Conservation (phyloP, 2,888 invertebrate genomes). For the Campaea margaritaria region DNA sequence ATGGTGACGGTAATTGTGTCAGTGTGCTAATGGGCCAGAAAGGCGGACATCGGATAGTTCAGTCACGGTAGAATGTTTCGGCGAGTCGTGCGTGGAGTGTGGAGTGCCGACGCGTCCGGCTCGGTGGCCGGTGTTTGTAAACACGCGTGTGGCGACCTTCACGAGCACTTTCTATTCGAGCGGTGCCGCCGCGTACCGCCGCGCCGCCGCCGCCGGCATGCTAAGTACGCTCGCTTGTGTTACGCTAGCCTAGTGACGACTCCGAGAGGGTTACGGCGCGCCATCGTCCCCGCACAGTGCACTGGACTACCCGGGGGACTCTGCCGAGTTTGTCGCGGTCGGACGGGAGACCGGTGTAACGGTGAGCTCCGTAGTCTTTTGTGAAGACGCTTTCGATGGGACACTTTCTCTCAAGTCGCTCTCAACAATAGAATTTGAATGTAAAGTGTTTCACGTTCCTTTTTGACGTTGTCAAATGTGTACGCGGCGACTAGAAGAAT, state of each 20-base stretch:
- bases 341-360: neutral
- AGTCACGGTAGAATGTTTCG: too few species aligned
- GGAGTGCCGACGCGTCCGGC: neutral
- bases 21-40: neutral
- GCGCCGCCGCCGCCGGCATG: neutral
- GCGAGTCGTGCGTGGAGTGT: neutral
- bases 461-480: slow-evolving; percentile 12
- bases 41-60: neutral
- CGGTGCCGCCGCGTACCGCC: slow-evolving; percentile 3
- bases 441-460: slow-evolving; percentile 17
- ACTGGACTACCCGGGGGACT: neutral
- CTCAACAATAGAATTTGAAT: slow-evolving; percentile 22
- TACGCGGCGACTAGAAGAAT: slow-evolving; percentile 8
- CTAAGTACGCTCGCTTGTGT: slow-evolving; percentile 6
- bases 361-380: slow-evolving; percentile 3
- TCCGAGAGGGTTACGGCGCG: neutral
- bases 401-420: slow-evolving; percentile 20
- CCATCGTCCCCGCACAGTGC: neutral
- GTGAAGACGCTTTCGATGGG: slow-evolving; percentile 18
- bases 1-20: neutral
- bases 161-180: slow-evolving; percentile 53
- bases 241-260: too few species aligned
- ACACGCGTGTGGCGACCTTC: slow-evolving; percentile 45
- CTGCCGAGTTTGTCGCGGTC: neutral
- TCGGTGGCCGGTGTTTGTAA: slow-evolving; percentile 29